Percentiles rank a stretch among this genome's conserved stretches.
These are phyloP conservation scores for Fragum whitleyi DNA, from an alignment of 2,888 invertebrate species.

Conservation along the genomic window DNA sequence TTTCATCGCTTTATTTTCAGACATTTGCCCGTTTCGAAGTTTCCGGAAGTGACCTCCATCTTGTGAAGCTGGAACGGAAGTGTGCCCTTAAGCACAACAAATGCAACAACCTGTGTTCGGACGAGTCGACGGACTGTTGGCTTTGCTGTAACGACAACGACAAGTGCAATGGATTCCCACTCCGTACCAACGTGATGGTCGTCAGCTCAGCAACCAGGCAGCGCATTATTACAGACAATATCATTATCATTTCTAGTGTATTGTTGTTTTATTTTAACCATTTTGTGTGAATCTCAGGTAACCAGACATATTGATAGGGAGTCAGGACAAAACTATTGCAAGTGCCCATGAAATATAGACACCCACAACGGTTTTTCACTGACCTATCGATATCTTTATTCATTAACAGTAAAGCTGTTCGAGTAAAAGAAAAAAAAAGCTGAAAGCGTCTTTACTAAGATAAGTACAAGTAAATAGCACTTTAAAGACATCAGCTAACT, in stretches of 20 bases:
- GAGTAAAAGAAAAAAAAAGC: no score
- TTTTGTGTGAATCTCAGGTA: neutral
- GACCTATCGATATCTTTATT: no score
- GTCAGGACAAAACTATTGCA: no score
- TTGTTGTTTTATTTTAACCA: neutral
- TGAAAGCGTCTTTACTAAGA: no score
- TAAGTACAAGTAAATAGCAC: no score
- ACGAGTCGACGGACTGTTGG: slow-evolving; percentile 44
- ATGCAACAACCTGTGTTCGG: slow-evolving; percentile 58
- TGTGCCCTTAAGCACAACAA: slow-evolving; percentile 47
- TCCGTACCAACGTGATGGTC: slow-evolving; percentile 46
- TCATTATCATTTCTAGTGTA: neutral
- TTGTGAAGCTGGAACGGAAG: slow-evolving; percentile 35
- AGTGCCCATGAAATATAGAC: no score
- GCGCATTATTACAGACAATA: neutral
- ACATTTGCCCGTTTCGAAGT: slow-evolving; percentile 35
- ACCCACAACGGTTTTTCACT: no score
- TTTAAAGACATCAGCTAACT: no score
- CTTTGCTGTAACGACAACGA: slow-evolving; percentile 51
- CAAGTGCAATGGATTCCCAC: slow-evolving; percentile 57
- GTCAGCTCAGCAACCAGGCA: slow-evolving; percentile 31
- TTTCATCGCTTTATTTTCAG: slow-evolving; percentile 40
- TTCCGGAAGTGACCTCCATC: slow-evolving; percentile 17
- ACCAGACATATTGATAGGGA: neutral
- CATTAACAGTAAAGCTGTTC: no score